Percentiles rank a stretch among this genome's conserved stretches.
phyloP scores from a whole-genome alignment of 2,113 vertebrate genomes.

The Onychostoma macrolepis region DNA sequence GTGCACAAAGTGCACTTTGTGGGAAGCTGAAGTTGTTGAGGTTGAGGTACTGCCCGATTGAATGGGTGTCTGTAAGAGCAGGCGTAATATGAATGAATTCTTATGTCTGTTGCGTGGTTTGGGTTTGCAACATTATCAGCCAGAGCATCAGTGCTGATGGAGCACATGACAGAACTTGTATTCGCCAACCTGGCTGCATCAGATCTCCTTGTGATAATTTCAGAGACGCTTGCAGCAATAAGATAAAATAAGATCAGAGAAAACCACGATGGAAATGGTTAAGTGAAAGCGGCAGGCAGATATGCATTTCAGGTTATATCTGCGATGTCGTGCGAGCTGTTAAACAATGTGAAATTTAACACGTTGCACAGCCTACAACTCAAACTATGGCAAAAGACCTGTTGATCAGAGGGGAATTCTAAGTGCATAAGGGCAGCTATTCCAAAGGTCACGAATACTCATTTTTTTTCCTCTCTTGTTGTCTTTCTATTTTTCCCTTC shows the following conservation, averaged over 20 bases:
- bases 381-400: neutral
- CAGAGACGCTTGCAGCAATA: neutral
- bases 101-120: constrained; percentile 47
- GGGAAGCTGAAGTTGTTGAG: constrained; percentile 56
- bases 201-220: neutral
- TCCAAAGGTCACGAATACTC: neutral
- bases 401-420: neutral
- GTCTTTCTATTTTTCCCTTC: neutral
- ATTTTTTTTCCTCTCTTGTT: constrained; percentile 37
- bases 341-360: neutral
- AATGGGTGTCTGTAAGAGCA: constrained; percentile 59
- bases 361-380: neutral
- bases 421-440: neutral
- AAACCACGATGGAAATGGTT: neutral
- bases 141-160: constrained; percentile 62
- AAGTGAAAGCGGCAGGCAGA: constrained; percentile 34
- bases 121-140: constrained; percentile 49
- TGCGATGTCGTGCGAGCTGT: neutral
- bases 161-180: constrained; percentile 35
- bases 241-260: constrained; percentile 53
- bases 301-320: constrained; percentile 67
- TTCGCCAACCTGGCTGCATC: constrained; percentile 41
- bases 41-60: constrained; percentile 66
- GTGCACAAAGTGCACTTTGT: constrained; percentile 73
- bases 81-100: constrained; percentile 38